These are phyloP conservation scores for Mustela lutreola DNA, from an alignment of 2,113 vertebrate species.

Conservation along the genomic window DNA sequence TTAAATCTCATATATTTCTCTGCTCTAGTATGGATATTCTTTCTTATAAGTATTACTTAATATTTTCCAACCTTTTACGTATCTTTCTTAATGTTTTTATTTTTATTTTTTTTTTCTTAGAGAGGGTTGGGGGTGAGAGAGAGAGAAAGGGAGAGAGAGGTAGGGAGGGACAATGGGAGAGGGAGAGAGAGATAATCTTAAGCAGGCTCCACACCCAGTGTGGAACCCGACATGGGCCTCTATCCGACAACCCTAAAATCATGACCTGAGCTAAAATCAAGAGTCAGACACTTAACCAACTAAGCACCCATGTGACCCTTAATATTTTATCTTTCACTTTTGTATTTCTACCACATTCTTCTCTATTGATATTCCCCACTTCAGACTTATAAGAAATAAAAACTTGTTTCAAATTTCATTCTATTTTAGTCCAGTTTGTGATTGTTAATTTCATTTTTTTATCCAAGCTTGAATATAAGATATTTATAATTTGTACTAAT, in stretches of 20 bases:
- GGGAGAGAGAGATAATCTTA: too few relatives aligned
- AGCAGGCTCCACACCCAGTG: too few relatives aligned
- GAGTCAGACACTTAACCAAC: too few relatives aligned
- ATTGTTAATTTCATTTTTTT: not conserved
- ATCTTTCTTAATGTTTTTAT: constrained; percentile 51
- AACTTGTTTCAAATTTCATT: not conserved
- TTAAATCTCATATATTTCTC: not conserved
- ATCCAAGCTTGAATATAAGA: not conserved
- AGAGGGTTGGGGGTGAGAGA: not conserved
- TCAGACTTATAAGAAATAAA: constrained; percentile 1
- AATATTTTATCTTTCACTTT: not conserved
- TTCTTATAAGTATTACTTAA: not conserved
- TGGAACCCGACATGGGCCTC: too few relatives aligned
- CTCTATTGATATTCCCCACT: not conserved
- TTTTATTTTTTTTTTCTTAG: not conserved
- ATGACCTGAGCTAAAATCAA: too few relatives aligned
- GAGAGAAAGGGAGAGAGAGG: not conserved
- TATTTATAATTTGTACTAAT: not conserved
- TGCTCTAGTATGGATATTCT: not conserved
- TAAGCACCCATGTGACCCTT: not conserved
- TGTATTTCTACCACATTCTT: not conserved
- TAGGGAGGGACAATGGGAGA: too few relatives aligned
- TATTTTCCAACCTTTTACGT: not conserved
- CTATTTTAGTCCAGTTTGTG: not conserved
- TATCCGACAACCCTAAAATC: too few relatives aligned